Evolutionary conservation across 92 coral and sea anemone species (phyloP).

Genomic region (Palythoa grandis): DNA sequence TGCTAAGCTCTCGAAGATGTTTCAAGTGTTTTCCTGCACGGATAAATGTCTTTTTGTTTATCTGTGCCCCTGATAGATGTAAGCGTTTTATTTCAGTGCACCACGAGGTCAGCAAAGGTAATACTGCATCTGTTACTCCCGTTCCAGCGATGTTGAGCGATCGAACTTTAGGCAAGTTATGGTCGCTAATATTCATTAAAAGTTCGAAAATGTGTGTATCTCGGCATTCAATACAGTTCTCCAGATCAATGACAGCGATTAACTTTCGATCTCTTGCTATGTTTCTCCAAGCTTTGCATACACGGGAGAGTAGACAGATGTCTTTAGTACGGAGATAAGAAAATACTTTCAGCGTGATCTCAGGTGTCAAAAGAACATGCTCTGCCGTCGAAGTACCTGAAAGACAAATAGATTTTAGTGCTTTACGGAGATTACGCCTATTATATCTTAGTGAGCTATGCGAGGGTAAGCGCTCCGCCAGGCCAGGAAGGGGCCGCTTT

Average conservation of each 20-base stretch:
- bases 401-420: neutral
- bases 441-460: too few relatives aligned
- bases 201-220: constrained; percentile 19
- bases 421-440: too few relatives aligned
- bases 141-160: constrained; percentile 32
- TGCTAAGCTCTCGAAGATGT: constrained; percentile 23
- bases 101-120: constrained; percentile 31
- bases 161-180: constrained; percentile 18
- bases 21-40: constrained; percentile 30
- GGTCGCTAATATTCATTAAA: constrained; percentile 17
- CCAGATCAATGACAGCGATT: constrained; percentile 27
- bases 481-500: too few relatives aligned
- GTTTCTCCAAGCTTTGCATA: constrained; percentile 41
- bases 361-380: constrained; percentile 19
- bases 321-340: constrained; percentile 41
- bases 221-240: constrained; percentile 10
- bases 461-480: too few relatives aligned
- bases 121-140: constrained; percentile 10
- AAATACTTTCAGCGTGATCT: constrained; percentile 34
- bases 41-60: neutral
- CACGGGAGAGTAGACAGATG: constrained; percentile 33
- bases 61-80: constrained; percentile 12
- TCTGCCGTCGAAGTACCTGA: constrained; percentile 22
- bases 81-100: constrained; percentile 19
- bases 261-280: constrained; percentile 33